Percentiles rank a stretch among this genome's conserved stretches.
Conservation (phyloP, 2,888 invertebrate genomes). For the Microchrysa polita region DNA sequence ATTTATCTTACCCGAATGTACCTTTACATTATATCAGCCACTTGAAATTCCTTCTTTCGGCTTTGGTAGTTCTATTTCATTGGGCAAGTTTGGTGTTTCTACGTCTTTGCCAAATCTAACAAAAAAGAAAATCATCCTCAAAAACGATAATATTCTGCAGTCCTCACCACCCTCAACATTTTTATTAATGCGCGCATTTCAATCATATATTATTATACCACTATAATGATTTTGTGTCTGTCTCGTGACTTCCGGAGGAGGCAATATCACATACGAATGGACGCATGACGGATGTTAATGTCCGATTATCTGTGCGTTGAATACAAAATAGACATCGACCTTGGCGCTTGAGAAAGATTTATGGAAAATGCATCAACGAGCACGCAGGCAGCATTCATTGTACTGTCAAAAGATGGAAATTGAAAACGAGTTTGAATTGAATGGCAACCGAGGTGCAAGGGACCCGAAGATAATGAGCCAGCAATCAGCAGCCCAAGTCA, state of each 20-base stretch:
- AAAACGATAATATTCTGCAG: too few relatives aligned
- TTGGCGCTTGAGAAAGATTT: constrained; percentile 38
- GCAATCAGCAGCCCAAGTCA: too few relatives aligned
- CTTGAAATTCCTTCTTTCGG: too few relatives aligned
- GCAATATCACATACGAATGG: constrained; percentile 38
- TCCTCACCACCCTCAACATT: neutral
- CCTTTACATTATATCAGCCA: too few relatives aligned
- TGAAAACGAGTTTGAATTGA: neutral
- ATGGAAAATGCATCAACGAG: constrained; percentile 30
- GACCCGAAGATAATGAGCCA: too few relatives aligned
- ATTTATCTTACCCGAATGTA: too few relatives aligned
- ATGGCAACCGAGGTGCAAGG: neutral
- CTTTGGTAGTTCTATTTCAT: too few relatives aligned
- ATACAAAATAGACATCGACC: constrained; percentile 46
- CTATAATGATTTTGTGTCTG: too few relatives aligned
- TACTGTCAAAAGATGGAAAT: constrained; percentile 10
- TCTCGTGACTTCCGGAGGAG: constrained; percentile 32
- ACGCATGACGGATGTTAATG: constrained; percentile 49
- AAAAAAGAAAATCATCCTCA: too few relatives aligned
- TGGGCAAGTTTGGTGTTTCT: too few relatives aligned
- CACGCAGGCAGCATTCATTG: too few relatives aligned
- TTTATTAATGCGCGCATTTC: neutral
- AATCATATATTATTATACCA: constrained; percentile 21
- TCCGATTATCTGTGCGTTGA: constrained; percentile 40
- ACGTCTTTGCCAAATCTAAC: too few relatives aligned